A percentile compares a stretch with the other conserved stretches of the same genome.
These are phyloP conservation scores for Chrysolina haemoptera DNA, from an alignment of 2,888 invertebrate genomes.

Conservation along the genomic window DNA sequence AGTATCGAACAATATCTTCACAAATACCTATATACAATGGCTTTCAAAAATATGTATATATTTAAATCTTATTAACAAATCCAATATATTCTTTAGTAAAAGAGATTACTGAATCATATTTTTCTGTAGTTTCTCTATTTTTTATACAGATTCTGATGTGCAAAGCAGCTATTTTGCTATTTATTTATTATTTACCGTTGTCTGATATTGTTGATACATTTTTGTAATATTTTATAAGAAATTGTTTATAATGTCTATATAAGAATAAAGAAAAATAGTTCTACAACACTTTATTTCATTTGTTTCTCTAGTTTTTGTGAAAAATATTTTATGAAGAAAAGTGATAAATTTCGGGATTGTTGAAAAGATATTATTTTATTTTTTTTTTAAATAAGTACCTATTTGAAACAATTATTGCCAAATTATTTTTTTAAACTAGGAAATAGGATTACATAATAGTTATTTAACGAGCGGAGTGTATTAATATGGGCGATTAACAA, in stretches of 20 bases:
- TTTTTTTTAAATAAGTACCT: too few species aligned
- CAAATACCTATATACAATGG: neutral
- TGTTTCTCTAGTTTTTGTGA: neutral
- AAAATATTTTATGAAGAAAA: too few species aligned
- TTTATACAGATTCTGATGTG: slow-evolving; percentile 31
- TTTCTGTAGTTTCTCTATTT: slow-evolving; percentile 28
- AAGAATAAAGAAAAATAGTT: slow-evolving; percentile 10
- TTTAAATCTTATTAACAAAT: neutral
- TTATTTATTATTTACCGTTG: slow-evolving; percentile 23
- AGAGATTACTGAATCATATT: neutral
- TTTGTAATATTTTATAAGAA: slow-evolving; percentile 41
- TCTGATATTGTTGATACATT: slow-evolving; percentile 34
- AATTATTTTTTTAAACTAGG: too few species aligned
- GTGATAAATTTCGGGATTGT: too few species aligned
- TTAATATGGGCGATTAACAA: too few species aligned
- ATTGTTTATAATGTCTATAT: slow-evolving; percentile 12
- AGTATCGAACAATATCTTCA: neutral
- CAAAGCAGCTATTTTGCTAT: slow-evolving; percentile 35
- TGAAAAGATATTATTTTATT: too few species aligned
- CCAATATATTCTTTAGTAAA: too few species aligned
- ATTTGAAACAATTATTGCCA: too few species aligned
- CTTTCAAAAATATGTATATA: neutral
- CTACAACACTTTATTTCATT: neutral
- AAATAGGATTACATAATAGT: too few species aligned
- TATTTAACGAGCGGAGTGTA: too few species aligned